Evolutionary conservation across 2,797 vertebrate genomes (phyloP), one percentile per base, ranked within the genome.

Genomic region (Spinus olivaceus): DNA sequence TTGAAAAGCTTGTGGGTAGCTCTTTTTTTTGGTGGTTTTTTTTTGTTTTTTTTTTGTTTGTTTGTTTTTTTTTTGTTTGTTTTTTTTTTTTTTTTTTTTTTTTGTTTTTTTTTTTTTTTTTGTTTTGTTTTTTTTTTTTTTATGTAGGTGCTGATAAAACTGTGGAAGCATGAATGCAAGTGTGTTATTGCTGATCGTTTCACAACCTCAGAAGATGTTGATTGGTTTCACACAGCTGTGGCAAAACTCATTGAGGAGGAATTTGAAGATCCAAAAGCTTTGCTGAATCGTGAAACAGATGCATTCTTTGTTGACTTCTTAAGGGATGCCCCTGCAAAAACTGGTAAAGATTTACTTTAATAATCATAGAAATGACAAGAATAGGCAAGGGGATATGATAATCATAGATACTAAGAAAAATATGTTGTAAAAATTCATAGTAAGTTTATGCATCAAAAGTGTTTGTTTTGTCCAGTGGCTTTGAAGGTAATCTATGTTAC

Each of bases 111-210:
- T 42, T 37, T 37, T 37, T 37, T 37, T 37, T 37, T 6, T 13
- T 13, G 12, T 12, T 19, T 49, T 30, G 10, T n/a, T 37, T 13
- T 23, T 1, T 39, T 33, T 79, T 39, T 37, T 42, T 54, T 41
- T 30, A 25, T 53, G 30, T 69, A 99, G 99, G 95, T 98, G 10
- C 93, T 99, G 80, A 94, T 99, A 91, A 96, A 94, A n/a, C 94
- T 99, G 50, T 99, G 99, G 99, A 99, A 99, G 72, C 99, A 99
- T 6, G 99, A 99, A 95, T 99, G 99, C 74, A 99, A 99, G 69
- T 97, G 99, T 33, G 99, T 99, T 81, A 99, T 99, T 89, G 98
- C 99, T 1, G 99, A 99, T 97, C 98, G 99, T 74, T 99, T 99
- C 77, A 99, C 98, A 10, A 97, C 95, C 44, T 93, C 97, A 1